These are phyloP conservation scores for Eretmochelys imbricata DNA, from an alignment of 2,113 vertebrate species.

Conservation along the genomic window DNA sequence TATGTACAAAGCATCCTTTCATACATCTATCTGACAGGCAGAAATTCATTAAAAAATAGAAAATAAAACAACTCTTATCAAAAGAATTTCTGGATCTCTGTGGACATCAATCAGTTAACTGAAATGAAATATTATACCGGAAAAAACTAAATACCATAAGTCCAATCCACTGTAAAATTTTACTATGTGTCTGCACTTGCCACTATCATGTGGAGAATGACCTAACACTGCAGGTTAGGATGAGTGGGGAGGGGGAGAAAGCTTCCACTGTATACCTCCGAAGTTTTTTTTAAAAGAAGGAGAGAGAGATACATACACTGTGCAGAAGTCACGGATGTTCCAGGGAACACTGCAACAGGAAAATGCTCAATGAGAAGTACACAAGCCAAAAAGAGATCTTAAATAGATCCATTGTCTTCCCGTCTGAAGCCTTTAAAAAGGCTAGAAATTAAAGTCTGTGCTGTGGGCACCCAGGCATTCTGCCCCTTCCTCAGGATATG, in stretches of 20 bases:
- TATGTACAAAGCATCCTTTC: neutral
- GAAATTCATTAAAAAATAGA: constrained; percentile 16
- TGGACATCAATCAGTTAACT: constrained; percentile 3
- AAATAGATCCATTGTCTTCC: constrained; percentile 68
- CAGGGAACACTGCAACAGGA: constrained; percentile 53
- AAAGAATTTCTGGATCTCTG: constrained; percentile 26
- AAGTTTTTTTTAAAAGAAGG: neutral
- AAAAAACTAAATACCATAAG: constrained; percentile 13
- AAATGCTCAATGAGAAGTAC: constrained; percentile 70
- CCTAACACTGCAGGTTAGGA: neutral
- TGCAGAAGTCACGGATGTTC: constrained; percentile 62
- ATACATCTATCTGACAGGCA: neutral
- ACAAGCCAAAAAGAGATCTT: constrained; percentile 67
- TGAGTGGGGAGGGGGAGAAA: constrained; percentile 25
- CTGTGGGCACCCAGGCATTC: constrained; percentile 55
- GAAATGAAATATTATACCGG: constrained; percentile 39
- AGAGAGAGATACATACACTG: constrained; percentile 13
- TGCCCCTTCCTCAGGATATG: constrained; percentile 71
- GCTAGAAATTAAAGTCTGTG: constrained; percentile 63
- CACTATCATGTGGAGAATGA: neutral
- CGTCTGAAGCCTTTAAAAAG: constrained; percentile 57
- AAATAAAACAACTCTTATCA: constrained; percentile 1
- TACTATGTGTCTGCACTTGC: constrained; percentile 1
- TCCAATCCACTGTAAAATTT: constrained; percentile 11
- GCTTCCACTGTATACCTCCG: constrained; percentile 39